phyloP scores from a whole-genome alignment of 2,888 invertebrate genomes.

The Apodemia hepburni region DNA sequence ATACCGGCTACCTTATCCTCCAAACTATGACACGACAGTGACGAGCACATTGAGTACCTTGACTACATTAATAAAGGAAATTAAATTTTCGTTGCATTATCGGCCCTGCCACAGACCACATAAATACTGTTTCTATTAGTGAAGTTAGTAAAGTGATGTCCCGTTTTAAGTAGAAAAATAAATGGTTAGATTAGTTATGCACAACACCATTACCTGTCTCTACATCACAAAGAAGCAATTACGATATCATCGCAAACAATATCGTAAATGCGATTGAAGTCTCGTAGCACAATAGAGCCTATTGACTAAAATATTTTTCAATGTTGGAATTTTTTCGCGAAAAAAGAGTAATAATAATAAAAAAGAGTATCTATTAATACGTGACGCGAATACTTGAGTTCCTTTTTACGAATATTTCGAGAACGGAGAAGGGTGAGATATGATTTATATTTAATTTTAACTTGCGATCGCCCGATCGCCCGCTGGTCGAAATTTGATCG shows the following conservation, averaged over 20 bases:
- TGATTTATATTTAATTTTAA: no score
- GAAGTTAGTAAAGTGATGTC: no score
- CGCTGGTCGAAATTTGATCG: no score
- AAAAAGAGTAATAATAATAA: neutral
- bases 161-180: no score
- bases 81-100: no score
- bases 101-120: no score
- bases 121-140: no score
- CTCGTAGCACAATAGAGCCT: neutral
- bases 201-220: conserved; percentile 19
- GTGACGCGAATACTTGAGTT: neutral
- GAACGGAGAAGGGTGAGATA: neutral
- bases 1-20: no score
- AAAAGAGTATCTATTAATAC: neutral
- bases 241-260: conserved; percentile 10
- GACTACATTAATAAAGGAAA: no score
- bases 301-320: neutral
- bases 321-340: neutral
- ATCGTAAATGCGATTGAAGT: conserved; percentile 1
- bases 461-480: no score
- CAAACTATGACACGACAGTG: no score
- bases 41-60: no score
- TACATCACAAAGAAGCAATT: conserved; percentile 12
- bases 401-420: neutral
- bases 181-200: conserved; percentile 5